Conservation (phyloP, 35 echinoderm and acorn worm genomes). For the Anneissia japonica region DNA sequence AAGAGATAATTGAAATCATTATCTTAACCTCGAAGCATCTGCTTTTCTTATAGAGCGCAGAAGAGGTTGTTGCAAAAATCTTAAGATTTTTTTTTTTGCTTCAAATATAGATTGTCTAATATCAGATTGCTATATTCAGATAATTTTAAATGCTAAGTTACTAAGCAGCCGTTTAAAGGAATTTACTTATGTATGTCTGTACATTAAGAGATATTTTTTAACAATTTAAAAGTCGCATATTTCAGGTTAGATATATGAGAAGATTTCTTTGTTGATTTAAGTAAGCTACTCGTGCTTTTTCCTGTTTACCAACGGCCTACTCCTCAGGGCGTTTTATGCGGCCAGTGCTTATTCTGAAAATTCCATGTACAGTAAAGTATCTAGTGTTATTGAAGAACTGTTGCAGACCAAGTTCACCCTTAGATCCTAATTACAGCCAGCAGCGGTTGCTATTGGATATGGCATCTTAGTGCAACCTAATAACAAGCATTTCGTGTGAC, state of each 20-base stretch:
- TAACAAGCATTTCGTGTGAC: background rate
- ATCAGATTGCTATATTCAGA: no score
- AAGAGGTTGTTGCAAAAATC: no score
- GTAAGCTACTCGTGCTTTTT: background rate
- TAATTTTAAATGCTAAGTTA: no score
- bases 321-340: background rate
- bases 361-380: background rate
- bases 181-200: no score
- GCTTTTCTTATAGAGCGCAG: no score
- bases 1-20: background rate
- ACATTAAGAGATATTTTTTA: no score
- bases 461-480: background rate
- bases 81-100: no score
- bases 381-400: background rate
- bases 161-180: no score
- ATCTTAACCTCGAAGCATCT: background rate
- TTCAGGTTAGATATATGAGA: background rate
- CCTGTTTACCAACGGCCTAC: background rate
- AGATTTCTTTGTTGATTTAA: background rate
- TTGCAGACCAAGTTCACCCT: background rate
- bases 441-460: background rate
- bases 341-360: background rate
- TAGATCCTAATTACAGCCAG: background rate
- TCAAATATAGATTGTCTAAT: no score
- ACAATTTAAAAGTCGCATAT: no score